Evolutionary conservation across 2,113 vertebrate species (phyloP).

Genomic region (Phaetusa simplex): DNA sequence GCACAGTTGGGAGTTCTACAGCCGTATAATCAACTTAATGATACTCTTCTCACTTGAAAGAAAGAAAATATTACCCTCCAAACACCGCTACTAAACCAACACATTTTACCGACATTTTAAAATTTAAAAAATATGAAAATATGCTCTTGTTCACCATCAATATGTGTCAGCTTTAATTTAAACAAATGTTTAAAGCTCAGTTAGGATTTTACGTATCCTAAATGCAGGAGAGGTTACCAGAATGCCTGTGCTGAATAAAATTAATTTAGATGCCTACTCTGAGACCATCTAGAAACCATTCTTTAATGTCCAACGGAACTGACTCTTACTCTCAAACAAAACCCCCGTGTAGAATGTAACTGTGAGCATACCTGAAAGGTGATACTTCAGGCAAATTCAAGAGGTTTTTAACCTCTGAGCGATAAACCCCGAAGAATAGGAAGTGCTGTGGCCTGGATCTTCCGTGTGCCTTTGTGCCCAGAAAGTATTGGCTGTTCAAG

Average conservation of each 20-base stretch:
- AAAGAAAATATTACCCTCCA: neutral
- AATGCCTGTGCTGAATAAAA: neutral
- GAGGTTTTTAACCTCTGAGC: neutral
- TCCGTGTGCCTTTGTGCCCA: neutral
- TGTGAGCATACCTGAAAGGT: neutral
- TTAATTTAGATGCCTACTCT: neutral
- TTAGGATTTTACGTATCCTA: neutral
- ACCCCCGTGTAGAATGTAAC: neutral
- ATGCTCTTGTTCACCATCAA: neutral
- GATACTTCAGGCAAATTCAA: neutral
- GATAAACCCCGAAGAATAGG: neutral
- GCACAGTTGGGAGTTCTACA: slow-evolving; percentile 20
- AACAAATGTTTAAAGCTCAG: neutral
- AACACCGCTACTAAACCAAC: neutral
- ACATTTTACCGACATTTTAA: neutral
- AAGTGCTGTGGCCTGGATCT: neutral
- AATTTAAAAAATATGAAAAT: neutral
- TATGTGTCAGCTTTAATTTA: neutral
- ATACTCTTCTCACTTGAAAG: neutral
- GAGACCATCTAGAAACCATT: neutral
- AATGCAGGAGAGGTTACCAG: neutral
- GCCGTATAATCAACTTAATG: slow-evolving; percentile 41
- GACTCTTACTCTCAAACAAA: neutral
- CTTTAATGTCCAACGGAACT: neutral
- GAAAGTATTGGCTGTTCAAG: neutral